Evolutionary conservation across 2,113 vertebrate genomes (phyloP).

Genomic region (Apus apus): DNA sequence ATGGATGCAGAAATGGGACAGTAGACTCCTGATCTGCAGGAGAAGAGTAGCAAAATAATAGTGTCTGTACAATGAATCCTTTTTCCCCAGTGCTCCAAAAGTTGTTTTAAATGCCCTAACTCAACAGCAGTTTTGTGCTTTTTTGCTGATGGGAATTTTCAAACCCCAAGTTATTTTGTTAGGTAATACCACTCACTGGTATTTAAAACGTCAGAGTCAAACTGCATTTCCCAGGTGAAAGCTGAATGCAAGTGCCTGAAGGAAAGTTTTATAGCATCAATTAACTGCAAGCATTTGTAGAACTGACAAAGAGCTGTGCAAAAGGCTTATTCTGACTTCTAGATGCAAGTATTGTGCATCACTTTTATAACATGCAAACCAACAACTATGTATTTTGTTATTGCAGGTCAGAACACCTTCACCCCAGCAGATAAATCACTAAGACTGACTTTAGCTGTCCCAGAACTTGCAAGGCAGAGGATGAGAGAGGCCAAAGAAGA

Average conservation of each 20-base stretch:
- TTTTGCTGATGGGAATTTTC: conserved; percentile 16
- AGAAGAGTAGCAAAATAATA: not conserved
- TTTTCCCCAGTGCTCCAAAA: not conserved
- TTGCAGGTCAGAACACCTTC: conserved; percentile 58
- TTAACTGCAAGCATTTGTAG: conserved; percentile 67
- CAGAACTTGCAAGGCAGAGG: conserved; percentile 5
- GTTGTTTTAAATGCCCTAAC: not conserved
- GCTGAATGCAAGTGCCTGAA: conserved; percentile 43
- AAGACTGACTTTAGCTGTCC: conserved; percentile 9
- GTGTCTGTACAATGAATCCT: not conserved
- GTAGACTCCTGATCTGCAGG: not conserved
- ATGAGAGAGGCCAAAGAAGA: not conserved
- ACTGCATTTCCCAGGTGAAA: conserved; percentile 37
- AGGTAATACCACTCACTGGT: not conserved
- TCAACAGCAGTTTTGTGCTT: not conserved
- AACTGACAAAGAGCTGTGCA: conserved; percentile 45
- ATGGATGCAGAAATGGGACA: not conserved
- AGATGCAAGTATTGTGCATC: conserved; percentile 64
- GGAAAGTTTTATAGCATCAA: conserved; percentile 66
- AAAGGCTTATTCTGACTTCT: conserved; percentile 65
- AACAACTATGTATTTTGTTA: conserved; percentile 60
- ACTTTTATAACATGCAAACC: conserved; percentile 68
- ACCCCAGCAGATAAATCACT: conserved; percentile 41
- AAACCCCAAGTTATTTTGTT: conserved; percentile 38
- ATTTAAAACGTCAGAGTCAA: conserved; percentile 59